A percentile compares a stretch with the other conserved stretches of the same genome.
These are phyloP conservation scores for Luperina testacea DNA, from an alignment of 2,888 invertebrate genomes.

Conservation along the genomic window DNA sequence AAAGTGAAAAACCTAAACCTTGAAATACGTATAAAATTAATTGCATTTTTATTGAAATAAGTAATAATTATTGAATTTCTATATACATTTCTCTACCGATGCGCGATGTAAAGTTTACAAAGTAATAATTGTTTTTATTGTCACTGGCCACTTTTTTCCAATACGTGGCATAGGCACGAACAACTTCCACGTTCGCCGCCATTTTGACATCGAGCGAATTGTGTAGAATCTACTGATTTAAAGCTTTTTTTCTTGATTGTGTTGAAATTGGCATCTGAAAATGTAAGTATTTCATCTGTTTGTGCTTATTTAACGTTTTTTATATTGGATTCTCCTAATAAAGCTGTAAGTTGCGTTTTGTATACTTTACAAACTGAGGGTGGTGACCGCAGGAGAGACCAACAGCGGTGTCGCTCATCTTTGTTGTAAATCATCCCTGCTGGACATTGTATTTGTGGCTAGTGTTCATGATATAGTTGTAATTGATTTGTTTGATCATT, in stretches of 20 bases:
- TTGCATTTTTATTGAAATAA: neutral
- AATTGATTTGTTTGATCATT: conserved; percentile 11
- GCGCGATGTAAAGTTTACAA: conserved; percentile 35
- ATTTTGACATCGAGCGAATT: conserved; percentile 95
- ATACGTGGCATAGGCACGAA: conserved; percentile 95
- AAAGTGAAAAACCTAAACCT: neutral
- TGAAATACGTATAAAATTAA: neutral
- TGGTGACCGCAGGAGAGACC: conserved; percentile 89
- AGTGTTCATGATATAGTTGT: conserved; percentile 20
- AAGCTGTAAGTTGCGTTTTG: conserved; percentile 67
- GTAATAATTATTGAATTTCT: neutral
- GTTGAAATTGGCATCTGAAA: conserved; percentile 88
- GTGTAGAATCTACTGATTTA: conserved; percentile 92
- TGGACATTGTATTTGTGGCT: conserved; percentile 26
- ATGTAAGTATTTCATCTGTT: conserved; percentile 83
- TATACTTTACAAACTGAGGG: conserved; percentile 79
- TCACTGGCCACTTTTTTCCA: conserved; percentile 89
- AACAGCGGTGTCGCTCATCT: conserved; percentile 90
- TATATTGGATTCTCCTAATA: conserved; percentile 41
- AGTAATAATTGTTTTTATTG: conserved; percentile 50
- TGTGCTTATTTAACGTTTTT: conserved; percentile 40
- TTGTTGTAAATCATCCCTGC: conserved; percentile 74
- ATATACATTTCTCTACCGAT: neutral
- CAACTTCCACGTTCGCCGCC: conserved; percentile 94
- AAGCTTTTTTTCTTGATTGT: conserved; percentile 92